Evolutionary conservation across 2,797 vertebrate genomes (phyloP).

Genomic region (Xiphorhynchus erythropygius): DNA sequence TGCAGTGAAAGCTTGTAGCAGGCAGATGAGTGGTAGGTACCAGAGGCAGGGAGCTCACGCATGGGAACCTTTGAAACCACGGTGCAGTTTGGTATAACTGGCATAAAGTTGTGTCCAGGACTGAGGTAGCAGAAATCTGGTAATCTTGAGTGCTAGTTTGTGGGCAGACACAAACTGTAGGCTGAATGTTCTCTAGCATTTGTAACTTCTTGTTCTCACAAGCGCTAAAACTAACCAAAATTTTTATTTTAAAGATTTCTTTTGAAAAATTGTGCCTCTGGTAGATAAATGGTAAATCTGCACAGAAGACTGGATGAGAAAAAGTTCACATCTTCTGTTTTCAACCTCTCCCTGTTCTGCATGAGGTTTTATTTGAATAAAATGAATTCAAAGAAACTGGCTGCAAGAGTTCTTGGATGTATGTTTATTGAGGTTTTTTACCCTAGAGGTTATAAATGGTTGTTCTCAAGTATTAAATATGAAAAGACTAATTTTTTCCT

Average conservation of each 20-base stretch:
- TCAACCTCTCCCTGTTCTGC: not conserved
- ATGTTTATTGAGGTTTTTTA: not conserved
- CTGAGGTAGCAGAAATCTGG: not conserved
- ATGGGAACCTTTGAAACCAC: not conserved
- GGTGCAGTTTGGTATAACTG: not conserved
- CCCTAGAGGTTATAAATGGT: not conserved
- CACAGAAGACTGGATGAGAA: not conserved
- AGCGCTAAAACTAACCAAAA: not conserved
- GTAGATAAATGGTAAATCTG: not conserved
- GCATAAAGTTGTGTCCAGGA: not conserved
- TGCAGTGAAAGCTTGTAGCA: not conserved
- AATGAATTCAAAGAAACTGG: not conserved
- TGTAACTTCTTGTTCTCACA: not conserved
- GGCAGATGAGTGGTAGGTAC: not conserved
- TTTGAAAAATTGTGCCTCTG: rapidly evolving
- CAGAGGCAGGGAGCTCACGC: not conserved
- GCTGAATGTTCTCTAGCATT: not conserved
- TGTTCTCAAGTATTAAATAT: not conserved
- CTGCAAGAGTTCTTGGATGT: not conserved
- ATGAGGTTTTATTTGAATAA: not conserved
- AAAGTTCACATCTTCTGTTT: not conserved
- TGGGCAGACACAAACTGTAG: not conserved
- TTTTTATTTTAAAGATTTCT: not conserved
- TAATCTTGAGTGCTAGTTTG: not conserved
- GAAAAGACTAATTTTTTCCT: not conserved